Conservation (phyloP, 2,888 invertebrate genomes). For the Gibbula magus region DNA sequence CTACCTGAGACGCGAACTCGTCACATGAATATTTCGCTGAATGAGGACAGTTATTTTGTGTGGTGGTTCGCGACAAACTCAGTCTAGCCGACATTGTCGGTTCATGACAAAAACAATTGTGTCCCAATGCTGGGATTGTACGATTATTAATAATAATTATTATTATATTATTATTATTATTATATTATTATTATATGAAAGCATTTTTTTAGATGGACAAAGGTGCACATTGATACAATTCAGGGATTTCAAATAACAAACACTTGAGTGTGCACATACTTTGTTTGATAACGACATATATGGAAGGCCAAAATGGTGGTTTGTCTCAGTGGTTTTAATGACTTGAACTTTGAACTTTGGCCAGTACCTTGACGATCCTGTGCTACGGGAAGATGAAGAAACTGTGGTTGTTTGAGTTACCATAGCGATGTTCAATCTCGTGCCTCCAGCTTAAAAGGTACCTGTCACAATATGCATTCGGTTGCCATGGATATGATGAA, state of each 20-base stretch:
- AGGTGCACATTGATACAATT: conserved; percentile 9
- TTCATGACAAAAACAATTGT: background rate
- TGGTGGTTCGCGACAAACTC: no score
- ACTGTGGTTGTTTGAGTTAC: background rate
- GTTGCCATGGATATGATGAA: background rate
- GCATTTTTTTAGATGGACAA: conserved; percentile 2
- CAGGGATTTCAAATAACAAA: conserved; percentile 17
- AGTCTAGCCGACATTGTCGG: no score
- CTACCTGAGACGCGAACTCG: no score
- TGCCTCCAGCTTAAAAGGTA: no score
- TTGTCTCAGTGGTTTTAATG: no score
- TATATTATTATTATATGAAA: background rate
- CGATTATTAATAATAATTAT: background rate
- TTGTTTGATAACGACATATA: background rate
- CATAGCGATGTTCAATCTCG: background rate
- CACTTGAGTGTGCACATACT: background rate
- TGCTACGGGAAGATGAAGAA: background rate
- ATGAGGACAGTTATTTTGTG: no score
- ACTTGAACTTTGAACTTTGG: background rate
- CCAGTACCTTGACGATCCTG: background rate
- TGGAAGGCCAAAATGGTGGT: background rate
- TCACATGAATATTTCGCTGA: no score
- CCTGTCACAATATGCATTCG: no score
- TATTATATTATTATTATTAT: conserved; percentile 15
- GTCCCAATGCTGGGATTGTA: background rate